Percentiles rank a stretch among this genome's conserved stretches.
Conservation (phyloP, 2,797 vertebrate species). For the Pangasius macronema region DNA sequence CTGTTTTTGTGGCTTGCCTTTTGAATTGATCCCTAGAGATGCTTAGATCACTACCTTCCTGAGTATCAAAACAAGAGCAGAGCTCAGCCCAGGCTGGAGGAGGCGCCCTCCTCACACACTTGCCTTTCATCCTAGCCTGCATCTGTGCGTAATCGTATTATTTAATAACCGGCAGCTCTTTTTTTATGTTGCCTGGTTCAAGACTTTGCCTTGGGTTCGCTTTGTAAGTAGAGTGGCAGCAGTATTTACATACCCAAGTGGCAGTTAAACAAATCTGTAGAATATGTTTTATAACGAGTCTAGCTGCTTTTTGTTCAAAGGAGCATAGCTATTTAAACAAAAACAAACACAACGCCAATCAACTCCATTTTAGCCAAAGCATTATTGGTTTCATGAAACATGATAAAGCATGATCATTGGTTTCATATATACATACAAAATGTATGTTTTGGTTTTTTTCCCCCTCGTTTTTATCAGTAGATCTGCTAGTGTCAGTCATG, state of each 20-base stretch:
- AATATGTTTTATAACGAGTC: conserved; percentile 24
- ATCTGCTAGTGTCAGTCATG: not conserved
- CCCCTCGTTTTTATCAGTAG: not conserved
- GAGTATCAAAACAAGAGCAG: conserved; percentile 70
- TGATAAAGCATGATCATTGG: not conserved
- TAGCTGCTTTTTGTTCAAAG: not conserved
- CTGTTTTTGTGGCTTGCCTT: conserved; percentile 73
- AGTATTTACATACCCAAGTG: conserved; percentile 47
- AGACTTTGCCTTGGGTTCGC: not conserved
- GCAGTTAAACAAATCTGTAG: conserved; percentile 46
- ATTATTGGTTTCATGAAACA: not conserved
- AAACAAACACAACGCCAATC: not conserved
- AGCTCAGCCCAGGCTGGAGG: conserved; percentile 29
- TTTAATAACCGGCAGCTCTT: not conserved
- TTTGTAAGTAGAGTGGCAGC: conserved; percentile 20
- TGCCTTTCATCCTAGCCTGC: conserved; percentile 23
- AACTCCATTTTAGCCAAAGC: not conserved
- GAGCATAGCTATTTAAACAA: not conserved
- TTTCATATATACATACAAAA: not conserved
- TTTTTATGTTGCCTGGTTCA: conserved; percentile 1
- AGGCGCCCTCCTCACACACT: conserved; percentile 2
- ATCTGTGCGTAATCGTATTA: not conserved
- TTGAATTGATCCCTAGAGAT: conserved; percentile 78
- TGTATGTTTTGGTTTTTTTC: too few relatives aligned
- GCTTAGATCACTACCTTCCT: conserved; percentile 74